These are phyloP conservation scores for Bilobella aurantiaca DNA, from an alignment of 1,140 invertebrate genomes.

Conservation along the genomic window DNA sequence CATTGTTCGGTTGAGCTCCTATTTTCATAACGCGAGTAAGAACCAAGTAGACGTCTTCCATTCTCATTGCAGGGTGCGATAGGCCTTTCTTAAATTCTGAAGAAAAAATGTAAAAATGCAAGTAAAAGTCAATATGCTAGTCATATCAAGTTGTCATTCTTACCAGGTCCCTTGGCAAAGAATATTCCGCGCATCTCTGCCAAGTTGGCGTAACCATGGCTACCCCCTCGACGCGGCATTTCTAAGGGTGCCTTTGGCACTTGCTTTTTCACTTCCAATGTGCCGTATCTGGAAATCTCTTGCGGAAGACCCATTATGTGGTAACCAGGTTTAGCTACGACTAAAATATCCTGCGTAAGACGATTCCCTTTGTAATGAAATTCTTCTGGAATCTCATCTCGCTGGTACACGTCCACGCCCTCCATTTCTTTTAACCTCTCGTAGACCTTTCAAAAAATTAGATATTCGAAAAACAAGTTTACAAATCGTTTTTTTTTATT, in stretches of 20 bases:
- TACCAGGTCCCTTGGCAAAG: conserved; percentile 40
- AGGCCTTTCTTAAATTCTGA: conserved; percentile 34
- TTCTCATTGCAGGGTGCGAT: conserved; percentile 31
- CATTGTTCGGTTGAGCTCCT: conserved; percentile 36
- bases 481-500: too few species aligned
- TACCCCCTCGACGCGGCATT: conserved; percentile 26
- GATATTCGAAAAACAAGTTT: neutral
- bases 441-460: conserved; percentile 36
- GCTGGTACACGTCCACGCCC: conserved; percentile 38
- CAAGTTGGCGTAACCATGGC: conserved; percentile 39
- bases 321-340: conserved; percentile 34
- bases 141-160: neutral
- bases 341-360: conserved; percentile 35
- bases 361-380: conserved; percentile 38
- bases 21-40: conserved; percentile 35
- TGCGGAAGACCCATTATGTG: conserved; percentile 19
- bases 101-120: conserved; percentile 8
- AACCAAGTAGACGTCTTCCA: conserved; percentile 38
- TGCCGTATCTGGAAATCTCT: neutral
- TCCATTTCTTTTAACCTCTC: conserved; percentile 33
- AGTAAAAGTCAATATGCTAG: neutral
- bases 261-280: conserved; percentile 9
- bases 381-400: conserved; percentile 39
- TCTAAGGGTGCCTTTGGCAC: conserved; percentile 18
- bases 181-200: conserved; percentile 41